Evolutionary conservation across 2,797 vertebrate species (phyloP).

Genomic region (Lophotriccus pileatus): DNA sequence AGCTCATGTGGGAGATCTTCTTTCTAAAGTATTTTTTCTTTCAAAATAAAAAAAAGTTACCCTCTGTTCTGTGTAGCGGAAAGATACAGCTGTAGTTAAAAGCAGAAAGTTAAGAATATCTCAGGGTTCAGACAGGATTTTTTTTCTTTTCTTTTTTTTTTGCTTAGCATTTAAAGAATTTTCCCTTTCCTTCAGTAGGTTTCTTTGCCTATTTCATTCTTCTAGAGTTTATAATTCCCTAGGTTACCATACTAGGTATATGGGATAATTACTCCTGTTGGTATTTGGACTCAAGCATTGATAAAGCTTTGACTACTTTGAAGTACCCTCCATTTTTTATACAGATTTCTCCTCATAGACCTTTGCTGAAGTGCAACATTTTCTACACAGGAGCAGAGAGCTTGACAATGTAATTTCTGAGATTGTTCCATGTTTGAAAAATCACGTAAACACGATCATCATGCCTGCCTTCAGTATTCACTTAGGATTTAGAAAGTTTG

Average conservation of each 20-base stretch:
- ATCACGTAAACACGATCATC: not conserved
- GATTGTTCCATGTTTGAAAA: constrained; percentile 19
- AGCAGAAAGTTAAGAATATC: constrained; percentile 14
- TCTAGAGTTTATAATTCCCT: constrained; percentile 6
- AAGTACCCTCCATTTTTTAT: not conserved
- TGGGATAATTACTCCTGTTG: constrained; percentile 38
- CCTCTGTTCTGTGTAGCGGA: not conserved
- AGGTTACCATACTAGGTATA: not conserved
- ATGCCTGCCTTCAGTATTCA: not conserved
- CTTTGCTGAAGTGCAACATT: not conserved
- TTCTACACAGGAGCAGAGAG: not conserved
- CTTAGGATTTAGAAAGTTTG: constrained; percentile 16
- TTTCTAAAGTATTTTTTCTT: not conserved
- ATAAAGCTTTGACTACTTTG: not conserved
- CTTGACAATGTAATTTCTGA: not conserved
- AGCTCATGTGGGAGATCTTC: not conserved
- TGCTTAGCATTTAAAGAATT: constrained; percentile 10
- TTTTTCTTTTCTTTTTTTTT: not conserved
- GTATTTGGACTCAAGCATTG: not conserved
- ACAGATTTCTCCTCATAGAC: not conserved
- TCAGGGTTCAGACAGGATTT: not conserved
- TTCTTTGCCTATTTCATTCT: constrained; percentile 26
- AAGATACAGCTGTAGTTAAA: not conserved
- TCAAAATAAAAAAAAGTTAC: not conserved
- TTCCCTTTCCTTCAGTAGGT: not conserved